Base-by-base conservation (phyloP, 1,140 invertebrate genomes). In the Drosophila trapezifrons region DNA sequence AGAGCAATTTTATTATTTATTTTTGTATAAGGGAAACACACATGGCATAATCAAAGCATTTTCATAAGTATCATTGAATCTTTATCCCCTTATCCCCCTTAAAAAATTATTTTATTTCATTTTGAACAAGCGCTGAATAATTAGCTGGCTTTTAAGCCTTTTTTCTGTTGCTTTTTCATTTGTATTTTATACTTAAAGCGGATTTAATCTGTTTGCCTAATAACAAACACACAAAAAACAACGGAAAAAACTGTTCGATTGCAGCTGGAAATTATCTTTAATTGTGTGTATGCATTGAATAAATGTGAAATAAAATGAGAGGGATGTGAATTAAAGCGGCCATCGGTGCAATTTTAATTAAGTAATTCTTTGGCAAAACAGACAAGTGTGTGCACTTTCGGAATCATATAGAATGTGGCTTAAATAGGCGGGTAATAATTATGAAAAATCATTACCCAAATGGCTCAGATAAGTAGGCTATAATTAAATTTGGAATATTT, bases 401-500 rank as follows among this genome's bases (percentile, higher is more conserved):
- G 9, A 29, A 29, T 29, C 27, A 29, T 29, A 29, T 8, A 4
- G 9, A 32, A 32, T 32, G 10, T 32, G 29, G 29, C 29, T 32
- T 32, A 32, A 32, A 32, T 10, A 32, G 29, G 29, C 9, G 29
- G 29, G 29, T 35, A 37, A 37, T 54, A 54, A 22, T 37, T 54
- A 37, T 54, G 32, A n/a, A 54, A 54, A 54, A 54, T 54, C 32
- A 54, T 54, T 54, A 37, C 4, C 20, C 20, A 54, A 20, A n/a
- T 22, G 13, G 32, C 51, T 18, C 32, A 10, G 18, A 54, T 54
- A 54, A 54, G 51, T 54, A 12, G 25, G 8, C 27, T 25, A 43
- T 42, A 64, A 62, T 56, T 37, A 29, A 60, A 37, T 52, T 22
- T 25, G 20, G 3, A 18, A 38, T 17, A 63, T 57, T 37, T 37